Evolutionary conservation across 2,113 vertebrate species (phyloP).

Genomic region (Chinchilla lanigera): DNA sequence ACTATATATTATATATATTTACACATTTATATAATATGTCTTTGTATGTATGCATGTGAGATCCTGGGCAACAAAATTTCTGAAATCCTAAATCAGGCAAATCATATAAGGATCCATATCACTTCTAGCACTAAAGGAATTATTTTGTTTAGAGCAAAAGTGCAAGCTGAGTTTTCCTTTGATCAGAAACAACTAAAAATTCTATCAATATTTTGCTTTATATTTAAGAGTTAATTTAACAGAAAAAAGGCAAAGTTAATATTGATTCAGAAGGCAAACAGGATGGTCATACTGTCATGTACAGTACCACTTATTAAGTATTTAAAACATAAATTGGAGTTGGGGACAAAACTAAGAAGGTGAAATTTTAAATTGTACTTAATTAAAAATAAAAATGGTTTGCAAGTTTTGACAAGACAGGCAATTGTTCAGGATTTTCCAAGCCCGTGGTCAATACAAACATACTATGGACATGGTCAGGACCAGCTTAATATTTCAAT

Average conservation of each 20-base stretch:
- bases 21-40: neutral
- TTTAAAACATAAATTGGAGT: neutral
- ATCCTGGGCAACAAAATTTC: neutral
- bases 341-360: neutral
- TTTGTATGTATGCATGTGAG: neutral
- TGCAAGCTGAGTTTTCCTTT: neutral
- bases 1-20: neutral
- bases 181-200: neutral
- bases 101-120: neutral
- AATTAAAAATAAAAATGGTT: neutral
- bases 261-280: neutral
- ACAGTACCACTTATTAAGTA: neutral
- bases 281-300: neutral
- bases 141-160: conserved; percentile 23
- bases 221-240: neutral
- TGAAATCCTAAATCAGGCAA: conserved; percentile 32
- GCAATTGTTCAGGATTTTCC: neutral
- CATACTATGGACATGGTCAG: neutral
- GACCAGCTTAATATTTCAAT: neutral
- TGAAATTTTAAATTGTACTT: neutral
- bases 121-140: neutral
- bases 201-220: neutral
- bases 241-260: neutral
- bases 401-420: neutral
- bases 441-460: neutral